Conservation (phyloP, 2,797 vertebrate species). For the Zenarchopterus dispar region DNA sequence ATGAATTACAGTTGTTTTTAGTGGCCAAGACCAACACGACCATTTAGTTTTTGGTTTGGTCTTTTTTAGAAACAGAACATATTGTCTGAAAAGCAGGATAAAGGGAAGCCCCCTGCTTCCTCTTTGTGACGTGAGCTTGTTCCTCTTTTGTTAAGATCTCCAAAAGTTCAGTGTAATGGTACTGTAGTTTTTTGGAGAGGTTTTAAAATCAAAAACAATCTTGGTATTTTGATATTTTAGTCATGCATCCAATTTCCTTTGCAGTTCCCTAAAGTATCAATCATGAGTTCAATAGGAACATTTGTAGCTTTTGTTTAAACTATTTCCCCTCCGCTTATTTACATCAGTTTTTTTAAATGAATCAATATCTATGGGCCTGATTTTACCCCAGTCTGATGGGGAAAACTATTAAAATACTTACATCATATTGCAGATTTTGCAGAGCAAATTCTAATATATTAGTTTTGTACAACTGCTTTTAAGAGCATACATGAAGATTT, state of each 20-base stretch:
- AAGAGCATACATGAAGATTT: conserved; percentile 3
- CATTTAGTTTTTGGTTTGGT: no score
- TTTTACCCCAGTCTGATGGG: background rate
- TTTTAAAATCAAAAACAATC: background rate
- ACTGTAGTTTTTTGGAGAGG: background rate
- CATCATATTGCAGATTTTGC: background rate
- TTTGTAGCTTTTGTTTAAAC: no score
- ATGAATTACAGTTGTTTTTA: no score
- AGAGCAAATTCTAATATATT: no score
- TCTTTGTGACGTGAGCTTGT: conserved; percentile 5
- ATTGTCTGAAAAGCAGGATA: background rate
- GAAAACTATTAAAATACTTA: background rate
- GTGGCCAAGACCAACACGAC: no score
- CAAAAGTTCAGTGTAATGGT: background rate
- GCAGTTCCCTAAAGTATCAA: no score
- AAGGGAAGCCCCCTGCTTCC: conserved; percentile 23
- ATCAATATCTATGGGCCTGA: background rate
- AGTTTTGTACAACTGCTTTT: conserved; percentile 28
- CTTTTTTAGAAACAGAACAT: no score
- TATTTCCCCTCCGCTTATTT: no score
- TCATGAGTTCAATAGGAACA: no score
- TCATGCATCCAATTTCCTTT: no score
- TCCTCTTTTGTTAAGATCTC: background rate
- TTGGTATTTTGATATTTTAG: no score
- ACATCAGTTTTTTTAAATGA: no score